These are phyloP conservation scores for Gorsachius magnificus DNA, from an alignment of 2,797 vertebrate species.

Conservation along the genomic window DNA sequence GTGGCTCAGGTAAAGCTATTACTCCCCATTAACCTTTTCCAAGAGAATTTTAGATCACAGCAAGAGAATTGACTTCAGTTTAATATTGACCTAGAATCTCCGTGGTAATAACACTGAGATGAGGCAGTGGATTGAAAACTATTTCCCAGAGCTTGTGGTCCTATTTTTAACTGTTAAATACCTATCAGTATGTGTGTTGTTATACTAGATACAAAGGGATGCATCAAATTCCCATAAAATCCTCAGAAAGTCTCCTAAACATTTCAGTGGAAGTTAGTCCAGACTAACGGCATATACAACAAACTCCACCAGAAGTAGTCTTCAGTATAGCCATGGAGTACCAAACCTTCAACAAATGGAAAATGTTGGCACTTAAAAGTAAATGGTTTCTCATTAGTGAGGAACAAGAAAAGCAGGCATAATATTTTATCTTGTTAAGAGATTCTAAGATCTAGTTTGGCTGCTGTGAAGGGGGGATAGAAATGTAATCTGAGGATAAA, in stretches of 20 bases:
- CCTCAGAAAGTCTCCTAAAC: not conserved
- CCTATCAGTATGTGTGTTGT: not conserved
- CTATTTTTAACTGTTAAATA: not conserved
- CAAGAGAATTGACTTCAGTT: not conserved
- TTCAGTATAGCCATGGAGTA: not conserved
- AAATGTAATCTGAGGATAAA: not conserved
- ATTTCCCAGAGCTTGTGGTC: not conserved
- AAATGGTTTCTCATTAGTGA: not conserved
- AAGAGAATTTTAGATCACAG: conserved; percentile 9
- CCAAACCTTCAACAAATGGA: not conserved
- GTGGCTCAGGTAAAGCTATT: not conserved
- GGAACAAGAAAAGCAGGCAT: not conserved
- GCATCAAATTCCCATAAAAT: not conserved
- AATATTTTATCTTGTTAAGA: not conserved
- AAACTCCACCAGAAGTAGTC: not conserved
- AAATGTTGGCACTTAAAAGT: not conserved
- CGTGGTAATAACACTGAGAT: not conserved
- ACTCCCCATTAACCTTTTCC: conserved; percentile 18
- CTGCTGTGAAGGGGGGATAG: not conserved
- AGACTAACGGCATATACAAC: not conserved
- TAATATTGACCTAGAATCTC: not conserved
- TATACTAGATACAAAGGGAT: not conserved
- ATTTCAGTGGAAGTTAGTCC: not conserved
- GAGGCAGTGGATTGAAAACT: not conserved
- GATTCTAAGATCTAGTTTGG: not conserved